Evolutionary conservation across 2,888 invertebrate genomes (phyloP), one percentile per base, ranked within the genome.

Genomic region (Microctonus hyperodae): DNA sequence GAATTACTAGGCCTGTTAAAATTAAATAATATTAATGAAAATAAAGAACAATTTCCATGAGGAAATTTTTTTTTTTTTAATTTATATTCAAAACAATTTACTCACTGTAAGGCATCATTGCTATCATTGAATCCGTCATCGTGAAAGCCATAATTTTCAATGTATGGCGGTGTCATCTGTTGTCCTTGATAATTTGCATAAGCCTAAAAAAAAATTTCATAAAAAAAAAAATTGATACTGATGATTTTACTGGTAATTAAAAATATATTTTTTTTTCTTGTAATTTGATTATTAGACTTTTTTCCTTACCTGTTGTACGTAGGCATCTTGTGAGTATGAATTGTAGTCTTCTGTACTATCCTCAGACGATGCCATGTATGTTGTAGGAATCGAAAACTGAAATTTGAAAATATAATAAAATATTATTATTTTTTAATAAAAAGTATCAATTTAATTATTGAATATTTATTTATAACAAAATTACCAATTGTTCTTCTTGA

Each of bases 121-220:
- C 86, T 87, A 74, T 88, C 89, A 71, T 86, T 88, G 75, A 89
- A 90, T 70, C 90, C 88, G 70, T 89, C 88, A 76, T 90, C 89
- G 74, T 87, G 87, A 78, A 88, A 89, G 63, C 88, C 89, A 78
- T 88, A 90, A 71, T 86, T 87, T 74, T 89, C 88, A 72, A 88
- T 87, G 78, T 88, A 88, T 73, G 86, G 87, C 69, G 88, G 86
- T 28, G 88, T 87, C 83, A 89, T 86, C 81, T 88, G 87, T 81
- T 89, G 89, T 76, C 86, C 86, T 84, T 90, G 88, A 82, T 88
- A 90, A 76, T 88, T 87, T 74, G 73, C 68, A 64, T 78, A 79
- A 65, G 69, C 70, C 76, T 76, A 55, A 67, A 22, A 25, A 62
- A 33, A 63, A 59, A 55, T 68, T 44, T 37, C 9, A 56, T 58